phyloP scores from a whole-genome alignment of 1,140 invertebrate genomes.

The Drosophila kurseongensis region DNA sequence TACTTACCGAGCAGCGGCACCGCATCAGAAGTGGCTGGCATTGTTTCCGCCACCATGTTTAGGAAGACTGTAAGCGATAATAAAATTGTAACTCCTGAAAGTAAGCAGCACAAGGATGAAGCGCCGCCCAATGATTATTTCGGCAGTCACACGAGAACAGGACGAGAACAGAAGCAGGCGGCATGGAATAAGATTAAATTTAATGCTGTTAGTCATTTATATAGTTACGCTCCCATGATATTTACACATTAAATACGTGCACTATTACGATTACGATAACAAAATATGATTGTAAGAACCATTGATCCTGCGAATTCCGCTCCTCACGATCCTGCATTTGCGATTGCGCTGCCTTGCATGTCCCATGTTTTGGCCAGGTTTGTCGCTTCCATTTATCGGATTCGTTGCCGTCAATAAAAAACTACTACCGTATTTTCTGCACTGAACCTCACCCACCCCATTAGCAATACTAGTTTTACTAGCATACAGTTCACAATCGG shows the following conservation, averaged over 20 bases:
- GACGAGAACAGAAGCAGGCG: conserved; percentile 9
- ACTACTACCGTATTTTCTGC: conserved; percentile 84
- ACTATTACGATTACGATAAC: conserved; percentile 26
- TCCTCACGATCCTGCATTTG: conserved; percentile 29
- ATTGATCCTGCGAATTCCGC: conserved; percentile 29
- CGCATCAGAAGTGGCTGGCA: conserved; percentile 93
- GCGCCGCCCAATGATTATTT: not conserved
- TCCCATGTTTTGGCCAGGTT: conserved; percentile 30
- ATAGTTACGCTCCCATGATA: not conserved
- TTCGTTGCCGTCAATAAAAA: conserved; percentile 72
- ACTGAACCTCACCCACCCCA: conserved; percentile 70
- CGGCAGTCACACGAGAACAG: not conserved
- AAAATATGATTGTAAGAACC: conserved; percentile 23
- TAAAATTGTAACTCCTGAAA: conserved; percentile 98
- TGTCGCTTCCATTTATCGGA: conserved; percentile 24
- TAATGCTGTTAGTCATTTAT: conserved; percentile 8
- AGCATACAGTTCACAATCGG: conserved; percentile 7
- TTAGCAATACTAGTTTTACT: conserved; percentile 7
- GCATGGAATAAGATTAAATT: conserved; percentile 32
- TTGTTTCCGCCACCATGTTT: conserved; percentile 95
- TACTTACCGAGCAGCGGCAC: conserved; percentile 86
- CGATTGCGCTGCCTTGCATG: conserved; percentile 39
- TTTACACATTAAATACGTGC: conserved; percentile 21
- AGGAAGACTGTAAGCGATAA: conserved; percentile 99
- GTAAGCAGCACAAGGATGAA: conserved; percentile 38